These are phyloP conservation scores for Xenopus tropicalis DNA, from an alignment of 2,113 vertebrate species.

Conservation along the genomic window DNA sequence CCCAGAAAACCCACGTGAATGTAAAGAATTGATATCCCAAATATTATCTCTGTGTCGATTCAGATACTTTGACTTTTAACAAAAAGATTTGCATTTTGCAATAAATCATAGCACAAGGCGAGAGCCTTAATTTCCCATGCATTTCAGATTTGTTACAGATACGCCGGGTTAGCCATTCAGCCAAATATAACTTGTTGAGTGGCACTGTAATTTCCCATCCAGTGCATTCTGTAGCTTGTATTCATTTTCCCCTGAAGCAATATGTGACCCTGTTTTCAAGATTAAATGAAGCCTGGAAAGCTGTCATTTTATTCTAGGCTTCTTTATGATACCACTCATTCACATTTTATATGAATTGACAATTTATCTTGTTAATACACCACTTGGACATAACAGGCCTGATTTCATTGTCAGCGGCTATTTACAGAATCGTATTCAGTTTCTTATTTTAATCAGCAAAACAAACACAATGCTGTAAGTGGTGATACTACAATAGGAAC, in stretches of 20 bases:
- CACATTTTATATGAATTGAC: conserved; percentile 2
- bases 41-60: conserved; percentile 2
- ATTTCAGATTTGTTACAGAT: background rate
- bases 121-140: background rate
- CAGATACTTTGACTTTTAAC: background rate
- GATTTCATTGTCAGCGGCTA: background rate
- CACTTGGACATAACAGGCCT: background rate
- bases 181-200: conserved; percentile 13
- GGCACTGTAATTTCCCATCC: background rate
- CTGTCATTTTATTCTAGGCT: background rate
- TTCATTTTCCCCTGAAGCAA: conserved; percentile 1
- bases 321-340: background rate
- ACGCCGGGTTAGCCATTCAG: background rate
- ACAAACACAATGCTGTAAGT: too few species aligned
- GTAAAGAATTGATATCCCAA: background rate
- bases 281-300: conserved; percentile 1
- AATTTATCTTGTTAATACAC: background rate
- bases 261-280: conserved; percentile 1
- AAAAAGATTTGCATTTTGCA: background rate
- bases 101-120: conserved; percentile 5
- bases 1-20: too few species aligned
- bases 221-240: background rate
- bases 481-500: too few species aligned
- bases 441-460: too few species aligned
- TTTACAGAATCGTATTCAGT: too few species aligned